Evolutionary conservation across 1,140 invertebrate genomes (phyloP).

Genomic region (Papilio polyxenes): DNA sequence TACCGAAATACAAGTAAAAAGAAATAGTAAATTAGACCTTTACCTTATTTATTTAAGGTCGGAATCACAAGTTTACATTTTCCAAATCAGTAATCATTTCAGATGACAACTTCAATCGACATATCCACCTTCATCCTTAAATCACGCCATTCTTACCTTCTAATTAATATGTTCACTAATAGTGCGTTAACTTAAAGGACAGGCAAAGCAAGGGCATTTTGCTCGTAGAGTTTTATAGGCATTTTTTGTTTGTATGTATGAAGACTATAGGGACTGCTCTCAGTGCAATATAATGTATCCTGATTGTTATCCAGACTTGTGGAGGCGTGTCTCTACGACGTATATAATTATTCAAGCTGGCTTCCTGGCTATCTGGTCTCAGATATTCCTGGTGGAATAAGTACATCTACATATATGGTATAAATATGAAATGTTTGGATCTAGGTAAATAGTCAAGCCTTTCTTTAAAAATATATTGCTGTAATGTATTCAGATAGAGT

Average conservation of each 20-base stretch:
- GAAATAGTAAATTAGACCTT: too few species aligned
- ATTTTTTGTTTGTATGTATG: not conserved
- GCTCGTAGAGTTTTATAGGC: not conserved
- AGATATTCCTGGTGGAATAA: not conserved
- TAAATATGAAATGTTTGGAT: not conserved
- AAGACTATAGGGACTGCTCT: not conserved
- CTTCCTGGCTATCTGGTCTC: constrained; percentile 24
- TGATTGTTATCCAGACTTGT: constrained; percentile 7
- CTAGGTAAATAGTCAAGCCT: not conserved
- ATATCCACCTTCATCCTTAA: too few species aligned
- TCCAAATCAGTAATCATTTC: too few species aligned
- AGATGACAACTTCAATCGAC: too few species aligned
- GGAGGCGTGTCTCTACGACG: constrained; percentile 10
- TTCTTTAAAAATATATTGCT: not conserved
- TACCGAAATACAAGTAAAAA: not conserved
- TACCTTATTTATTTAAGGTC: too few species aligned
- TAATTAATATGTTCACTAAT: too few species aligned
- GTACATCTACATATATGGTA: not conserved
- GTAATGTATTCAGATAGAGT: too few species aligned
- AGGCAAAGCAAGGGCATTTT: too few species aligned
- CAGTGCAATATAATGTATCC: not conserved
- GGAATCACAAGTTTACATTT: too few species aligned
- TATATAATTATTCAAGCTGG: constrained; percentile 42
- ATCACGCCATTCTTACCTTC: too few species aligned
- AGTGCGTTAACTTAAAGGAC: not conserved